Conservation (phyloP, 2,888 invertebrate species). For the Pinctada fucata region DNA sequence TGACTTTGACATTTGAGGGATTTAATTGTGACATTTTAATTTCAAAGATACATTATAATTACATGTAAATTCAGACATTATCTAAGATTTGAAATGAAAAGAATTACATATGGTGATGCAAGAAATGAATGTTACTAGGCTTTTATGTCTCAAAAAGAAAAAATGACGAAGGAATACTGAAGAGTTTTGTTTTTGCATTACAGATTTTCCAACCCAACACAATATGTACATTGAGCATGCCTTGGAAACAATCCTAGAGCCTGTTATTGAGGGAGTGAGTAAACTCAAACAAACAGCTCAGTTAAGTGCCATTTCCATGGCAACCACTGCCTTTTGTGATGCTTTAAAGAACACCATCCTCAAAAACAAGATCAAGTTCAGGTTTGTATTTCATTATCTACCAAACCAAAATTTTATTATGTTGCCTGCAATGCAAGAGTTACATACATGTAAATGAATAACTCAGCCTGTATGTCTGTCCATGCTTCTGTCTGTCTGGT, state of each 20-base stretch:
- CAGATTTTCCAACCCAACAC: slow-evolving; percentile 63
- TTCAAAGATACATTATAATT: no score
- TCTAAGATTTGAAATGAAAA: no score
- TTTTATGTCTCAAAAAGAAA: no score
- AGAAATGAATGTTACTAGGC: no score
- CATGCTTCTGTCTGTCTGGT: no score
- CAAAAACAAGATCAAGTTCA: slow-evolving; percentile 73
- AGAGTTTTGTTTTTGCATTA: slow-evolving; percentile 19
- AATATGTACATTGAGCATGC: slow-evolving; percentile 70
- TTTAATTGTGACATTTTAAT: no score
- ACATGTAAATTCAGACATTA: no score
- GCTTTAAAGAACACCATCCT: slow-evolving; percentile 72
- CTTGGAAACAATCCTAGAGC: slow-evolving; percentile 69
- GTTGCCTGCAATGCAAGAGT: not conserved
- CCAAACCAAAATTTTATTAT: not conserved
- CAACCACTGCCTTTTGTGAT: slow-evolving; percentile 69
- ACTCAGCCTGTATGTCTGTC: no score
- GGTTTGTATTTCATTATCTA: slow-evolving; percentile 55
- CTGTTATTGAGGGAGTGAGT: slow-evolving; percentile 69
- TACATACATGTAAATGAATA: not conserved
- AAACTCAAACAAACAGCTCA: slow-evolving; percentile 69
- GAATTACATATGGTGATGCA: no score
- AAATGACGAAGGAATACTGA: no score
- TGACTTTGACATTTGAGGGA: no score
- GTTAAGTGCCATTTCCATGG: slow-evolving; percentile 68